Base-by-base conservation (phyloP, 2,113 vertebrate genomes). In the Sterna hirundo region DNA sequence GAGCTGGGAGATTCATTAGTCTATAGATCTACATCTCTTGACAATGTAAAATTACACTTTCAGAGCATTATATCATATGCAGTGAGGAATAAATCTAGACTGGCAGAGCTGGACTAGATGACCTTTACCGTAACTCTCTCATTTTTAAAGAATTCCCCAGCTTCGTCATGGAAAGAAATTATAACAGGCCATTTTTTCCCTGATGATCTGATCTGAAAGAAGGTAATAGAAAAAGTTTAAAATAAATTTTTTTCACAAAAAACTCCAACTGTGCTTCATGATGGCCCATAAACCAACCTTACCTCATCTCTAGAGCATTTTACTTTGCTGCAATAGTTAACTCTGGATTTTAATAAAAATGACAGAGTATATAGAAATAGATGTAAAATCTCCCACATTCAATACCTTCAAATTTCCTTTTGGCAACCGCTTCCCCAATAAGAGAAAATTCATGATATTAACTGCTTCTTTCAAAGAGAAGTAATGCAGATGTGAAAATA, bases 31-130 rank as follows among this genome's bases (percentile, higher is more conserved):
- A 54, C 62, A 89, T 90, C 66, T 90, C 75, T 19, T 58, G 62
- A 92, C 51, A 70, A 51, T 26, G 57, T 6, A 92, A 95, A 96
- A 96, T 90, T 96, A 88, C 25, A 78, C 21, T 86, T 96, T 66
- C 58, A 86, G 64, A 90, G 15, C 42, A 83, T 58, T 95, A 42
- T 65, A 90, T 77, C 46, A 74, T 46, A 83, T 49, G 62, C 40
- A 90, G 66, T 29, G 65, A 76, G 47, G 68, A 94, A 93, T 83
- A 94, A 95, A 96, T 90, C 87, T 66, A 69, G 68, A 76, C 49
- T 60, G 34, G 57, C 66, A 72, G 75, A 84, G 40, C 66, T 94
- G 66, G 75, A 86, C 58, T 66, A 58, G 71, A 95, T 77, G 82
- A 87, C 84, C 82, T 95, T 95, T 87, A 83, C 66, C 49, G 49